Evolutionary conservation across 2,113 vertebrate species (phyloP), one percentile per base, ranked within the genome.

Genomic region (Picathartes gymnocephalus): DNA sequence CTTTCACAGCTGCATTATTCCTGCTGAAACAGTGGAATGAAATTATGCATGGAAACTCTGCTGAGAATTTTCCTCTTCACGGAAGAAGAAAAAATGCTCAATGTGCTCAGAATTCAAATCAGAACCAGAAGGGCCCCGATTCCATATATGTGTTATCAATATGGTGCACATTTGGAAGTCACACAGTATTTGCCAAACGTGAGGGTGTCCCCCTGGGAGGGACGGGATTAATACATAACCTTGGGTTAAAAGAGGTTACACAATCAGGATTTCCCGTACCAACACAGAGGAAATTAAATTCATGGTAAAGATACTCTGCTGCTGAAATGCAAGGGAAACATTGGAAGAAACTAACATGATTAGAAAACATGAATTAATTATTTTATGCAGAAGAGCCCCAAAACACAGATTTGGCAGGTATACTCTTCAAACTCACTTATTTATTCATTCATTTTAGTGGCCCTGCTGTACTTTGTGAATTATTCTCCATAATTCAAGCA

Each of bases 31-130:
- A 93, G 84, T 64, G 17, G 37, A 82, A 92, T 68, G 30, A 80
- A 88, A 95, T 89, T 81, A 93, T 78, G 88, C 76, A 93, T 66
- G 57, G 92, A 89, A 92, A 83, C 73, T 84, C 58, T 90, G 57
- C 62, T 13, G 53, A 93, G 71, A 77, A 80, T 89, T 81, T 72
- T 82, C 81, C 70, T 87, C 80, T 60, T 92, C 62, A 17, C 8
- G 39, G 81, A 95, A 94, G 56, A 93, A 64, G 23, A 57, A 85
- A 87, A 95, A 89, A 73, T 4, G 62, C 31, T 50, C 7, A 1
- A 28, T 51, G 90, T 65, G 95, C 85, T 93, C 60, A 93, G 95
- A 96, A 95, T 97, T 96, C 80, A 94, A 62, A 97, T 90, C 54
- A 92, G 87, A 95, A 94, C 44, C 92, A 92, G 27, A 83, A 95